Evolutionary conservation across 2,797 vertebrate genomes (phyloP), one percentile per base, ranked within the genome.

Genomic region (Halcyon chelicuti): DNA sequence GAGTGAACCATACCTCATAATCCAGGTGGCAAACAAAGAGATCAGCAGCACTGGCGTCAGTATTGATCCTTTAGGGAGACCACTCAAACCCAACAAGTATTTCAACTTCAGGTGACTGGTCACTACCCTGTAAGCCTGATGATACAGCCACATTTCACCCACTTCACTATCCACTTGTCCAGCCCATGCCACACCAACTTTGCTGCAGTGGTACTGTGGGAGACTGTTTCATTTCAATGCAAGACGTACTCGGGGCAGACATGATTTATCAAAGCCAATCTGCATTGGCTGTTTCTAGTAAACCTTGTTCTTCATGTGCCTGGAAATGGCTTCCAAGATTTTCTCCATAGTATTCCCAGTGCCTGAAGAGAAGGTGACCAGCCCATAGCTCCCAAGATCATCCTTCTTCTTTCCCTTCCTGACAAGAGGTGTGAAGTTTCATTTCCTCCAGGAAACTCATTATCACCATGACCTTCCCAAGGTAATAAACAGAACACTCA

Each of bases 231-330:
- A 31, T 46, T 65, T 55, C 37, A 39, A 7, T 26, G 20, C 42
- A 67, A 7, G 7, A 47, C 7, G 3, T 61, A 22, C 23, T 51
- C 0, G 0, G 29, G 37, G 5, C 51, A 82, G 17, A 15, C 14
- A 3, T 12, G 16, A 81, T 81, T 60, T 60, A 49, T 26, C 35
- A 31, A 18, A 17, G 42, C 25, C 65, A 46, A 70, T 26, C 46
- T 70, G 16, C 21, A 46, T 8, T 31, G 22, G 26, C 28, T 57
- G 29, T 46, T 74, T 63, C 47, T 52, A 16, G 14, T 49, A 42
- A 35, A 35, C 31, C 12, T 58, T 28, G 28, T 65, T 80, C 33
- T 57, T 75, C 19, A 28, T 25, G 8, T 33, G 20, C 13, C 23
- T 60, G 70, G 54, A 85, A 68, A 77, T 8, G 29, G 28, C 28